Base-by-base conservation (phyloP, 2,888 invertebrate species). In the Tenodera sinensis region DNA sequence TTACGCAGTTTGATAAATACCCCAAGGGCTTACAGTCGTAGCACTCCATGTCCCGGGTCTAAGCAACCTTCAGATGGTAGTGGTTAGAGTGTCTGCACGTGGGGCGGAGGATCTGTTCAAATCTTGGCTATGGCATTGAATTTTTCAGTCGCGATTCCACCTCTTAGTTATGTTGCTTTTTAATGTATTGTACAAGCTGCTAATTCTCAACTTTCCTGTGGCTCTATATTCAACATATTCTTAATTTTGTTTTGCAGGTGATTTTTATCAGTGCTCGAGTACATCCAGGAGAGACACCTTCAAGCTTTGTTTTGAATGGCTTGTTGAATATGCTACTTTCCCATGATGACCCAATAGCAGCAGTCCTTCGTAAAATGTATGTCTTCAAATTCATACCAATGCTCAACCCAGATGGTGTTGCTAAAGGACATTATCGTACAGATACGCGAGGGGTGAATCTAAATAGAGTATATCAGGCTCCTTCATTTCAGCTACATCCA, bases 361-460 rank as follows among this genome's bases (percentile, higher is more conserved):
- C 95, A 88, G 94, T 95, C 89, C 94, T 98, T 85, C 94, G 98
- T 88, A 96, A 95, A 92, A 92, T 95, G 85, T 97, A 97, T 92
- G 97, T 98, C 91, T 98, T 98, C 94, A 98, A 98, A 93, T 94
- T 98, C 92, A 96, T 98, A 91, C 98, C 98, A 0, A 97, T 98
- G 94, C 93, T 98, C 90, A 98, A 98, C 94, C 98, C 98, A 0
- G 98, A 98, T 92, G 98, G 98, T 1, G 98, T 98, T 2, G 96
- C 96, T 14, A 94, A 96, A 89, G 98, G 98, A 0, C 97, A 98
- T 93, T 98, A 97, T 92, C 94, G 97, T 89, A 98, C 98, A 4
- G 98, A 98, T 93, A 97, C 97, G 0, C 94, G 96, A 88, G 98
- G 98, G 8, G 96, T 98, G 34, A 98, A 98, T 93, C 94, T 98